Evolutionary conservation across 2,797 vertebrate species (phyloP).

Genomic region (Vultur gryphus): DNA sequence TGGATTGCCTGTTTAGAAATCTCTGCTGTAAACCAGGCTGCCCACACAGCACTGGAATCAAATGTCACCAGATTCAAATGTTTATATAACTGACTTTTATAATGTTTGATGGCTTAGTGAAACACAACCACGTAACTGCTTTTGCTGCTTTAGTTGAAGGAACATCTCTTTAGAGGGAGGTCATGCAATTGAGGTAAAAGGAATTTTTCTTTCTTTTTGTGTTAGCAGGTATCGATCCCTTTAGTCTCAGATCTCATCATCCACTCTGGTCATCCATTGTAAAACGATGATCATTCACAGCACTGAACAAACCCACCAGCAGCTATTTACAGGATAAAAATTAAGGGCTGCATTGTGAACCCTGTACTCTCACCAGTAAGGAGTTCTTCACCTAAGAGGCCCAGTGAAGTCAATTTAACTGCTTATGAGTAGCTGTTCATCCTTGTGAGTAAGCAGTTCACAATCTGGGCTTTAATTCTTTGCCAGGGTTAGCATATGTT

Average conservation of each 20-base stretch:
- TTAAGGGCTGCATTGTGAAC: not conserved
- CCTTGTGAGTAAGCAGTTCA: not conserved
- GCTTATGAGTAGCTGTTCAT: not conserved
- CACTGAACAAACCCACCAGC: slow-evolving; percentile 4
- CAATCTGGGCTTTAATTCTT: slow-evolving; percentile 27
- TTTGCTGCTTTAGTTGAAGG: slow-evolving; percentile 51
- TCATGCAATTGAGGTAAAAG: not conserved
- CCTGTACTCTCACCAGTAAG: not conserved
- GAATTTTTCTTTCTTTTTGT: slow-evolving; percentile 1
- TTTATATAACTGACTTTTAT: slow-evolving; percentile 78
- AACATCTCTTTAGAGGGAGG: slow-evolving; percentile 20
- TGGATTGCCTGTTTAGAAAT: slow-evolving; percentile 76
- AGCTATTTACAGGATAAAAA: slow-evolving; percentile 21
- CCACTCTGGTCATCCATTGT: slow-evolving; percentile 14
- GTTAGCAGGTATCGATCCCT: slow-evolving; percentile 37
- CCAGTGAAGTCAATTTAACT: not conserved
- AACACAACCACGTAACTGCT: slow-evolving; percentile 59
- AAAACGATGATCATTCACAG: slow-evolving; percentile 29
- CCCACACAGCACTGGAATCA: slow-evolving; percentile 72
- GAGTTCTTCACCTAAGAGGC: not conserved
- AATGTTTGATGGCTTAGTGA: slow-evolving; percentile 71
- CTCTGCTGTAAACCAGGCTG: slow-evolving; percentile 72
- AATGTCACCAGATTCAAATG: slow-evolving; percentile 74
- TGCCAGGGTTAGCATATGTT: slow-evolving; percentile 40
- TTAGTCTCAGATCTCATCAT: slow-evolving; percentile 28